Base-by-base conservation (phyloP, 1,140 invertebrate species). In the Ectropis grisescens region DNA sequence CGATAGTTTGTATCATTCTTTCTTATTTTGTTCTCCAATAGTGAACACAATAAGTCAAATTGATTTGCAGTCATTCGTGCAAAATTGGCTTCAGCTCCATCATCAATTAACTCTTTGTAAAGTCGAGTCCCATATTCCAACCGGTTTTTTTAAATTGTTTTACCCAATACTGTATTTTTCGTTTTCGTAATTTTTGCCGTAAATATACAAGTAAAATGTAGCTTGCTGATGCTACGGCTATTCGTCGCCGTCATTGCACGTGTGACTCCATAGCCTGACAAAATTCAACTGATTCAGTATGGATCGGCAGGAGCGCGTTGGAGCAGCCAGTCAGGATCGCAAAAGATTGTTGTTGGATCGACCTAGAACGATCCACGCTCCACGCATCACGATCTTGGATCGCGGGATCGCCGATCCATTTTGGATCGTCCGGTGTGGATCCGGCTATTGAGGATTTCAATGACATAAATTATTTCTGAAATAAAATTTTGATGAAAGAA, bases 121-220 rank as follows among this genome's bases (percentile, higher is more conserved):
- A n/a, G n/a, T n/a, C n/a, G n/a, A n/a, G n/a, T n/a, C n/a, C n/a
- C n/a, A n/a, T n/a, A n/a, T n/a, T n/a, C n/a, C n/a, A n/a, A n/a
- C n/a, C n/a, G n/a, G n/a, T n/a, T n/a, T n/a, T n/a, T n/a, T n/a
- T n/a, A n/a, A n/a, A n/a, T n/a, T n/a, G n/a, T n/a, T n/a, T 32
- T 9, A 39, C 24, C 30, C 37, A 39, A 28, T 27, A 39, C 34
- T 29, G 34, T 31, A 11, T 41, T 42, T 34, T 32, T 42, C 29
- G 29, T 37, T 36, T 37, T 24, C 16, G 34, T 33, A 28, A 25
- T 37, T 37, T 37, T 43, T 43, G 24, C 8, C 30, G 25, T 19
- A 43, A 43, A 33, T 33, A 39, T 33, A 26, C 13, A 31, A 38
- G 29, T 11, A 31, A 31, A 31, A 31, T 31, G 4, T n/a, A 31